Conservation (phyloP, 1,140 invertebrate species). For the Drosophila bocqueti region DNA sequence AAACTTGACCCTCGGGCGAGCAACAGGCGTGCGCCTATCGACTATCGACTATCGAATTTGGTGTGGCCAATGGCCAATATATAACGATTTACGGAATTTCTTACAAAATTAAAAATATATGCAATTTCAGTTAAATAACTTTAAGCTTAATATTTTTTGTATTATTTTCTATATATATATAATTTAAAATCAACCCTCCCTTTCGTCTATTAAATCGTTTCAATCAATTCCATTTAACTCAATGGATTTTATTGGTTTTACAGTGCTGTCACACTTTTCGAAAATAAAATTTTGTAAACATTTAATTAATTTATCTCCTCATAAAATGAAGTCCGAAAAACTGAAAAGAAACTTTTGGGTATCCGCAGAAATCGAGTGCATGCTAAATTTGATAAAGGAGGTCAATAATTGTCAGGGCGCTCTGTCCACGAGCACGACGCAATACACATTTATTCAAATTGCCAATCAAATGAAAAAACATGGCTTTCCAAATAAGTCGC, state of each 20-base stretch:
- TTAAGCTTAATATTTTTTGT: too few relatives aligned
- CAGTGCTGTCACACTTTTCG: slow-evolving; percentile 15
- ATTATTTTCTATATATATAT: not conserved
- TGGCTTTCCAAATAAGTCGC: slow-evolving; percentile 76
- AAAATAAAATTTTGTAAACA: slow-evolving; percentile 6
- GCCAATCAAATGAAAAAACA: slow-evolving; percentile 74
- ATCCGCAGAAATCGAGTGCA: slow-evolving; percentile 75
- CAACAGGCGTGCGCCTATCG: slow-evolving; percentile 21
- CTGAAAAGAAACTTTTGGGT: slow-evolving; percentile 79
- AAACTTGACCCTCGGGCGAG: not conserved
- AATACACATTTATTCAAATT: slow-evolving; percentile 74
- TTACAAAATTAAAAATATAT: not conserved
- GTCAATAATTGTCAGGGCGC: slow-evolving; percentile 55
- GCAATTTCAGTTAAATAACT: too few relatives aligned
- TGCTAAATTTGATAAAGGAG: slow-evolving; percentile 71
- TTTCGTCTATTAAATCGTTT: not conserved
- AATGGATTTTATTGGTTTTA: not conserved
- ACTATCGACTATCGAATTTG: not conserved
- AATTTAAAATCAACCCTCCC: not conserved
- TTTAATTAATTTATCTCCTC: not conserved
- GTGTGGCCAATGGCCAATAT: not conserved
- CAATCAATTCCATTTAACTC: not conserved
- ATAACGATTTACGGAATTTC: not conserved
- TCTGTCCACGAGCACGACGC: slow-evolving; percentile 61
- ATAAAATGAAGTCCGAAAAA: slow-evolving; percentile 67